These are phyloP conservation scores for Drosophila nr. medialis DNA, from an alignment of 2,888 invertebrate species.

Conservation along the genomic window DNA sequence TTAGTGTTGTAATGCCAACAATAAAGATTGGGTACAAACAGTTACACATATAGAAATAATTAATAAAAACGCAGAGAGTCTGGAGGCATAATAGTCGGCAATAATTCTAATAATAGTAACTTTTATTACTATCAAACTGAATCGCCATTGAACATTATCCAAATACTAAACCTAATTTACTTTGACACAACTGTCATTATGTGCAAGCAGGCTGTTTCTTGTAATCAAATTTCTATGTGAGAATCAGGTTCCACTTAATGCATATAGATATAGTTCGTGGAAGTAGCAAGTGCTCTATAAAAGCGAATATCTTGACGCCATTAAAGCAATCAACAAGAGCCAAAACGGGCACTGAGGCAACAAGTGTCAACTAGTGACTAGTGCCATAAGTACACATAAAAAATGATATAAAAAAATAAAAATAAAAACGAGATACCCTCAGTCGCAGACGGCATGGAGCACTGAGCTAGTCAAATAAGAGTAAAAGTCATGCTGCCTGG, in stretches of 20 bases:
- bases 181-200: not conserved
- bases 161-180: not conserved
- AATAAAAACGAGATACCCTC: constrained; percentile 24
- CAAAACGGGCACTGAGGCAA: constrained; percentile 37
- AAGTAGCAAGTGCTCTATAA: constrained; percentile 70
- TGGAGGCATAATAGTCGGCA: not conserved
- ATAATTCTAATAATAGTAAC: not conserved
- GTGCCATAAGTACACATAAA: constrained; percentile 74
- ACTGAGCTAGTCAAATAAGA: constrained; percentile 49
- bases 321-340: constrained; percentile 64
- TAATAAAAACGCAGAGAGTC: not conserved
- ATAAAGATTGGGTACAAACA: constrained; percentile 14
- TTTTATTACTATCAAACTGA: not conserved
- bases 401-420: constrained; percentile 24
- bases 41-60: not conserved
- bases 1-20: constrained; percentile 21
- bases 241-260: constrained; percentile 45
- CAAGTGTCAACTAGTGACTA: constrained; percentile 76
- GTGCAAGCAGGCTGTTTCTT: not conserved
- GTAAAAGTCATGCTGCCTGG: constrained; percentile 29
- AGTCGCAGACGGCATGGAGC: constrained; percentile 21
- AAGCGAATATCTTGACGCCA: constrained; percentile 81
- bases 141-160: not conserved
- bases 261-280: constrained; percentile 60
- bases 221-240: constrained; percentile 14